Conservation (phyloP, 2,797 vertebrate species). For the Sciurus carolinensis region DNA sequence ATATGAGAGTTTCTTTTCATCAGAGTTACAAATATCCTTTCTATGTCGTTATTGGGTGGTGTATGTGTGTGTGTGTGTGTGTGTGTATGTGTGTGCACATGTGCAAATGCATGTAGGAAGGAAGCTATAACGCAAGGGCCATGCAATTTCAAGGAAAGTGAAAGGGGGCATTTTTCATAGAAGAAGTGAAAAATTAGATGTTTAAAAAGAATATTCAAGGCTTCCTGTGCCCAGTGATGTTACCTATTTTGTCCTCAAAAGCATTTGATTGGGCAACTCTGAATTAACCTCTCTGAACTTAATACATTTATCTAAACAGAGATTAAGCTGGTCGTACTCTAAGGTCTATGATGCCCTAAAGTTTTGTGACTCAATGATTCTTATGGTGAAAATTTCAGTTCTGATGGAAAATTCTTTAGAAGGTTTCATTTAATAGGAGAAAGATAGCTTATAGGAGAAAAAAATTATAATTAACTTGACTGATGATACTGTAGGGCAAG, state of each 20-base stretch:
- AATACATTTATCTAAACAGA: constrained; percentile 63
- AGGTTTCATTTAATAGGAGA: constrained; percentile 71
- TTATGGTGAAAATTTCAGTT: constrained; percentile 53
- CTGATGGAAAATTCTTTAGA: constrained; percentile 56
- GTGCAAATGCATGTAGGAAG: too few species aligned
- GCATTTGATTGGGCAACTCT: constrained; percentile 46
- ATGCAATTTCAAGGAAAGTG: neutral
- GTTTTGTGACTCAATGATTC: constrained; percentile 66
- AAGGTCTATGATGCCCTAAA: constrained; percentile 41
- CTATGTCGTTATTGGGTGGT: neutral
- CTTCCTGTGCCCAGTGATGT: neutral
- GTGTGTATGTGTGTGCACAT: neutral
- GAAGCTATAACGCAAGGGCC: neutral
- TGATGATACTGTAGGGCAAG: constrained; percentile 51
- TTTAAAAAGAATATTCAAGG: constrained; percentile 61
- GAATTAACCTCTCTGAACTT: constrained; percentile 58
- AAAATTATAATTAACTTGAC: constrained; percentile 68
- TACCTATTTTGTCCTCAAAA: neutral
- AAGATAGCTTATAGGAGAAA: constrained; percentile 52
- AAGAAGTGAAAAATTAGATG: constrained; percentile 47
- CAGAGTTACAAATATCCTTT: constrained; percentile 40
- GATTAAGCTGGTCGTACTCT: constrained; percentile 40
- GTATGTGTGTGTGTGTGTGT: neutral
- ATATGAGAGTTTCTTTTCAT: constrained; percentile 30
- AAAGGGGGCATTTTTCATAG: neutral